Evolutionary conservation across 2,797 vertebrate species (phyloP), one percentile per base, ranked within the genome.

Genomic region (Danio aesculapii): DNA sequence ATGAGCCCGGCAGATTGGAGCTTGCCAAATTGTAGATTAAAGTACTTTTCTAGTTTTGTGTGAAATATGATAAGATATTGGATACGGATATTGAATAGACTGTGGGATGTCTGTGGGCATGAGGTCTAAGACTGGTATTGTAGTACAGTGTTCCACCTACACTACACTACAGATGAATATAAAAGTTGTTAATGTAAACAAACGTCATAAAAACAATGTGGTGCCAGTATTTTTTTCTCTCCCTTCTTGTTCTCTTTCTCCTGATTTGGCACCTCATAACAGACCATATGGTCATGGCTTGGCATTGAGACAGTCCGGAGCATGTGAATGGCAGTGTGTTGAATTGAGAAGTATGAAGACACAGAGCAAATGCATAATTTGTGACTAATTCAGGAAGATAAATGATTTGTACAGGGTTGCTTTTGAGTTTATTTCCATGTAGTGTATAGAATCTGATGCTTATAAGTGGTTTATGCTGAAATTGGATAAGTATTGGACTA

Each of bases 281-380:
- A 43, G 13, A 46, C 44, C 77, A 79, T 70, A 70, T 79, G 77
- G 67, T 62, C 58, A 1, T 62, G 30, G 46, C n/a, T 79, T 79
- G 77, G 77, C 77, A 70, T n/a, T 13, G 59, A 70, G 8, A 17
- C 43, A 41, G 53, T 69, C 30, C 47, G 14, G 30, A 58, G 11
- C 21, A 55, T 39, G 17, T 76, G 62, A 76, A 76, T 76, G 62
- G 39, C 12, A 44, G 12, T 67, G 62, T 61, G 19, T 39, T 39
- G 71, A 12, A 43, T 75, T 58, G 9, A 67, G 49, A 43, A 64
- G 9, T 58, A 41, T 55, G 2, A n/a, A 49, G 43, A n/a, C 75
- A 52, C 73, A 75, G 9, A 49, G 57, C 12, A 2, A 5, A 17
- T 8, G 6, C 52, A 43, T 17, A 30, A 30, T 30, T 30, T 30